Conservation (phyloP, 2,797 vertebrate species). For the Sebastes hubbsi region DNA sequence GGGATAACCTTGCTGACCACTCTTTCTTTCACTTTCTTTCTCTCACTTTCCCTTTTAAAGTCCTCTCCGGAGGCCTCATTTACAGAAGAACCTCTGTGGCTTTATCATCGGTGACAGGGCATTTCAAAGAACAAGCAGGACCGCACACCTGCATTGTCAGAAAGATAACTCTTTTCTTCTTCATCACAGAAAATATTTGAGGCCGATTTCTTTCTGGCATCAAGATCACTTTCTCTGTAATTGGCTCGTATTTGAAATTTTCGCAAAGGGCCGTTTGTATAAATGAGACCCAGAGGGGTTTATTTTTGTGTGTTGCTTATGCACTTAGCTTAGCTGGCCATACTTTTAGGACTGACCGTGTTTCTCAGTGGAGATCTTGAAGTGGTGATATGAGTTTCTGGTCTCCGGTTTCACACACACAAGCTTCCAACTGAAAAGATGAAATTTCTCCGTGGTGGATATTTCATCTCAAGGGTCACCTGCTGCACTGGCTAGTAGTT, state of each 20-base stretch:
- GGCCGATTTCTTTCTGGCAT: not conserved
- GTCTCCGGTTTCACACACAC: not conserved
- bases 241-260: not conserved
- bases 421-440: not conserved
- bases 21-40: not conserved
- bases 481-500: not conserved
- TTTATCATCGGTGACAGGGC: not conserved
- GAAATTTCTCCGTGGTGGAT: not conserved
- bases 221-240: not conserved
- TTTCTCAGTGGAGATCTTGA: not conserved
- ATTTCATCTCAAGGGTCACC: not conserved
- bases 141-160: not conserved
- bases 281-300: conserved; percentile 25
- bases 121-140: not conserved
- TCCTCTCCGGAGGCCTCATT: conserved; percentile 5
- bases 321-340: not conserved
- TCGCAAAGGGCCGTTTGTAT: not conserved
- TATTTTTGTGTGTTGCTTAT: not conserved
- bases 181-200: not conserved
- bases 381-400: not conserved
- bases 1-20: conserved; percentile 16
- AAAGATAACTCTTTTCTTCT: not conserved
- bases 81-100: not conserved
- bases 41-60: not conserved
- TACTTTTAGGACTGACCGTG: not conserved